A percentile compares a stretch with the other conserved stretches of the same genome.
phyloP scores from a whole-genome alignment of 2,797 vertebrate species.

The Clarias platycephalus region DNA sequence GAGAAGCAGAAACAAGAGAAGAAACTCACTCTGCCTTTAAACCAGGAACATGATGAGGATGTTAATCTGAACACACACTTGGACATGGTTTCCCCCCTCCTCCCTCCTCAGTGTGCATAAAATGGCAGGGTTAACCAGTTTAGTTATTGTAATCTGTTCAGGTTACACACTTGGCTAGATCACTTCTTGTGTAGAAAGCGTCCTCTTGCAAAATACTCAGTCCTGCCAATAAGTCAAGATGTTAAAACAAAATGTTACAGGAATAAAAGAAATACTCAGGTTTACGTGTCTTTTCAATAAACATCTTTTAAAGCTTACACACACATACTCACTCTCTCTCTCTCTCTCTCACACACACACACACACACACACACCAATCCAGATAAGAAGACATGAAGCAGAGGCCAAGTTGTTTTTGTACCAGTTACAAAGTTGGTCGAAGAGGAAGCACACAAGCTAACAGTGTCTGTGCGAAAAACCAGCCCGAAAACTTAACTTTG shows the following conservation, averaged over 20 bases:
- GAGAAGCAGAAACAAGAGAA: slow-evolving; percentile 21
- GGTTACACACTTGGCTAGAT: not conserved
- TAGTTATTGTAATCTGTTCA: not conserved
- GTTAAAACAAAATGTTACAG: not conserved
- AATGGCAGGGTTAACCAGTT: not conserved
- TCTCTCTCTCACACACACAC: not conserved
- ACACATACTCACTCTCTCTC: too few relatives aligned
- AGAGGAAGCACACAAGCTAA: slow-evolving; percentile 45
- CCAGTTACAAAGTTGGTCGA: slow-evolving; percentile 50
- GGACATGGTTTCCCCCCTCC: not conserved
- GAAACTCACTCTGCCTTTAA: slow-evolving; percentile 38
- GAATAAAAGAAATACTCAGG: not conserved
- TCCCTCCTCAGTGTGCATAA: not conserved
- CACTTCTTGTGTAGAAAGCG: not conserved
- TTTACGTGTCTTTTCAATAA: not conserved
- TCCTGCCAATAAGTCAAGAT: not conserved
- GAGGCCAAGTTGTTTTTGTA: slow-evolving; percentile 43
- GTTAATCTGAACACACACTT: not conserved
- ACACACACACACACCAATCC: not conserved
- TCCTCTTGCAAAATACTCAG: not conserved
- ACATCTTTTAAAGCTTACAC: not conserved
- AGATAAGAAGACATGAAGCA: not conserved
- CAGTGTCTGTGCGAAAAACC: not conserved
- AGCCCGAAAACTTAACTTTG: slow-evolving; percentile 12
- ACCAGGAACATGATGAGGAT: slow-evolving; percentile 16